A percentile compares a stretch with the other conserved stretches of the same genome.
phyloP scores from a whole-genome alignment of 2,113 vertebrate genomes.

The Neodontobutis hainanensis region DNA sequence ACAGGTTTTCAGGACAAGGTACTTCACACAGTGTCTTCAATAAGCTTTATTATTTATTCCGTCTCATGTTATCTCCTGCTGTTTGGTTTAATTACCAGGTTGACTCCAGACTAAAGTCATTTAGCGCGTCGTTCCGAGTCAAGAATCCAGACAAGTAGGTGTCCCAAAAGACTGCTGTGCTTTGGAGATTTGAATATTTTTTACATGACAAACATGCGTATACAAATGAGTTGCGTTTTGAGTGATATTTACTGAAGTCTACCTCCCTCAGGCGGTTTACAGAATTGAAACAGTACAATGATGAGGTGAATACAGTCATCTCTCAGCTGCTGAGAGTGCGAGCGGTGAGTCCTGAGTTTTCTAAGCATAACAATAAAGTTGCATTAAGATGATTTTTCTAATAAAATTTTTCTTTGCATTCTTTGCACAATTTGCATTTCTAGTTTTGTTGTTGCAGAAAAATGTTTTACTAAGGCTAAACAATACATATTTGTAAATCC shows the following conservation, averaged over 20 bases:
- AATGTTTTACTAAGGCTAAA: too few species aligned
- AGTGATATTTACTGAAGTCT: background rate
- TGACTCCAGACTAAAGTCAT: constrained; percentile 93
- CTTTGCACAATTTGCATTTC: too few species aligned
- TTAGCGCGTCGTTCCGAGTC: constrained; percentile 94
- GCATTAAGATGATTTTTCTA: background rate
- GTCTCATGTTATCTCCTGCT: background rate
- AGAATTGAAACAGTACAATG: constrained; percentile 91
- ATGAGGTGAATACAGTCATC: constrained; percentile 88
- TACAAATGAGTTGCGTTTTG: background rate
- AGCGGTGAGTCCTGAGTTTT: constrained; percentile 83
- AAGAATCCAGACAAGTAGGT: constrained; percentile 97
- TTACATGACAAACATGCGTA: background rate
- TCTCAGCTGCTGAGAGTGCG: constrained; percentile 91
- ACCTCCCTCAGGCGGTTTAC: constrained; percentile 84
- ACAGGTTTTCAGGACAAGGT: constrained; percentile 94
- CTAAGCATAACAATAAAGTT: too few species aligned
- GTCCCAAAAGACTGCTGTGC: background rate
- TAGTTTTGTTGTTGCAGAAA: too few species aligned
- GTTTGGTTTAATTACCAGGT: constrained; percentile 75
- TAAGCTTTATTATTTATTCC: background rate
- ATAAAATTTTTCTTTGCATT: background rate
- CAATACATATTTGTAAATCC: too few species aligned
- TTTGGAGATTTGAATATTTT: too few species aligned
- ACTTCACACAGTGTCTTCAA: background rate